Evolutionary conservation across 2,888 invertebrate species (phyloP), one percentile per base, ranked within the genome.

Genomic region (Cataglyphis rosenhaueri): DNA sequence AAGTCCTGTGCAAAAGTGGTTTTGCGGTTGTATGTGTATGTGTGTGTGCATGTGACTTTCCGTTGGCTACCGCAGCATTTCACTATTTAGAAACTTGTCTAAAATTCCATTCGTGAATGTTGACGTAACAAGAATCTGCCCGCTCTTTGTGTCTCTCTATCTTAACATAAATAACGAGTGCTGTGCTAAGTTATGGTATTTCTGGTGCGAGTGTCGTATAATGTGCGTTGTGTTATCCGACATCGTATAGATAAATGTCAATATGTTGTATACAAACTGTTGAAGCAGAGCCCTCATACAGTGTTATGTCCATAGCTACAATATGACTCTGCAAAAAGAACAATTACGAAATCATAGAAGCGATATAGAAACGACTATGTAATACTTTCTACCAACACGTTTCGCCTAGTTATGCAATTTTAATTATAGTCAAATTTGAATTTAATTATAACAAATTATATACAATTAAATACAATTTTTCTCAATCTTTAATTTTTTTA

Each of bases 251-350:
- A 15, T 44, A 75, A 82, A 83, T 84, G 84, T 86, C 66, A 79
- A 59, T 84, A 89, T 87, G 78, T 89, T 71, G 83, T 89, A 92
- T 92, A 92, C 92, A 92, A 92, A 92, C 92, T 92, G 92, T 92
- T 84, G 90, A 92, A 92, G 92, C 91, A 91, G 92, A 92, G 86
- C 90, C 92, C 90, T 91, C 92, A 92, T 92, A 92, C 91, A 92
- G 90, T 92, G 84, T 91, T 91, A 92, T 90, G 91, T 90, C 92
- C 92, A 88, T 89, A 92, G 91, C 81, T 88, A 90, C 73, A 90
- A 91, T 90, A 92, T 87, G 91, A 92, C 92, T 92, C 92, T 92
- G 92, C 84, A 92, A 92, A 91, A 89, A 89, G 35, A 90, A 82
- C 64, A 91, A 87, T 86, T 79, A 81, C 62, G 75, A 84, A 76